Evolutionary conservation across 2,797 vertebrate genomes (phyloP).

Genomic region (Echeneis naucrates): DNA sequence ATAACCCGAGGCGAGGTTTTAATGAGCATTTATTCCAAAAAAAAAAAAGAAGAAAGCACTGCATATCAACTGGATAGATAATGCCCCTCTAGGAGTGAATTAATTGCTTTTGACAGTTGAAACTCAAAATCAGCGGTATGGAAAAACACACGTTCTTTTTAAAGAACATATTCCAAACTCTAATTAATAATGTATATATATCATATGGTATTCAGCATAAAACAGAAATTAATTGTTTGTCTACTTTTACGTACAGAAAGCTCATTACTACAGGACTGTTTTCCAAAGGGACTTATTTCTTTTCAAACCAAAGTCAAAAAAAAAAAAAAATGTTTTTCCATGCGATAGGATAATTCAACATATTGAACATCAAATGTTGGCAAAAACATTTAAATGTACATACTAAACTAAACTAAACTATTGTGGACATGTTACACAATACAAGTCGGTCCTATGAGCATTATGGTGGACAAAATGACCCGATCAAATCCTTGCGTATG

Average conservation of each 20-base stretch:
- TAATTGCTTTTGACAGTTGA: constrained; percentile 64
- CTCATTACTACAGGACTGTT: constrained; percentile 34
- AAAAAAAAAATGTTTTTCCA: constrained; percentile 28
- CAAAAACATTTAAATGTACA: constrained; percentile 16
- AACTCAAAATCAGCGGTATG: constrained; percentile 60
- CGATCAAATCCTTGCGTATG: no score
- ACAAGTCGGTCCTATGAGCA: not conserved
- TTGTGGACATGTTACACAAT: not conserved
- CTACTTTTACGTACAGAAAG: constrained; percentile 31
- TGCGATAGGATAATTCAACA: constrained; percentile 15
- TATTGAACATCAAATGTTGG: constrained; percentile 12
- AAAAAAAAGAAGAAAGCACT: constrained; percentile 70
- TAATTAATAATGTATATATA: constrained; percentile 60
- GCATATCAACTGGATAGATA: constrained; percentile 64
- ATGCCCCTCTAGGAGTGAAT: constrained; percentile 64
- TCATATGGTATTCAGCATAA: constrained; percentile 58
- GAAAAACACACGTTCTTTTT: constrained; percentile 45
- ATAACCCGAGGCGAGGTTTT: constrained; percentile 74
- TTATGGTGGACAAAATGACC: not conserved
- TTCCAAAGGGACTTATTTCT: constrained; percentile 34
- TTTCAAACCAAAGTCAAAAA: constrained; percentile 32
- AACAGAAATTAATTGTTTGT: constrained; percentile 47
- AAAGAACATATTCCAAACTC: constrained; percentile 18
- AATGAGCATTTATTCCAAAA: constrained; percentile 81
- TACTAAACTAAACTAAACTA: no score